These are phyloP conservation scores for Hydropsyche tenuis DNA, from an alignment of 1,140 invertebrate species.

Conservation along the genomic window DNA sequence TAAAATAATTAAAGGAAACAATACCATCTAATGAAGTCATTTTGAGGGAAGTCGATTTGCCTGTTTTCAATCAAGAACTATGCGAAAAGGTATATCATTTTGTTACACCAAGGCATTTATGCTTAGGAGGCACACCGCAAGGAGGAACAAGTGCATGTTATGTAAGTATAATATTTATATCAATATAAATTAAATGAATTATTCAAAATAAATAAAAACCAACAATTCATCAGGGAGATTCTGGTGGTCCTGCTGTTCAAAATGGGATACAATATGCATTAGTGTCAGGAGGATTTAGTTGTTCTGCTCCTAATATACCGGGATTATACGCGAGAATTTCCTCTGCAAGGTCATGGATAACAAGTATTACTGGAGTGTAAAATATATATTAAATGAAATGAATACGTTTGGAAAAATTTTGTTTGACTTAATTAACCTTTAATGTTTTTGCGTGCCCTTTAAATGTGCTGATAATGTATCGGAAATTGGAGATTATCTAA, in stretches of 20 bases:
- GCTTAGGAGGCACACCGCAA: slow-evolving; percentile 44
- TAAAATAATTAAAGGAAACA: not conserved
- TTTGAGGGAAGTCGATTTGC: slow-evolving; percentile 43
- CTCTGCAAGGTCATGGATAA: slow-evolving; percentile 38
- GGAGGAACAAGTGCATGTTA: slow-evolving; percentile 44
- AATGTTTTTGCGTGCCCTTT: no score
- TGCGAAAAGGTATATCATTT: slow-evolving; percentile 40
- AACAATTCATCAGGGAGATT: slow-evolving; percentile 44
- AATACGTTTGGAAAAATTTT: no score
- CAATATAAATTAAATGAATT: not conserved
- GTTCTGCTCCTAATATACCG: slow-evolving; percentile 35
- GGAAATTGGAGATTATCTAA: no score
- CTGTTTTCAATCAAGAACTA: slow-evolving; percentile 31
- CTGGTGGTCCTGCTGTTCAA: slow-evolving; percentile 43
- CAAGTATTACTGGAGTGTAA: slow-evolving; percentile 13
- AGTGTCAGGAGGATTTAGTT: slow-evolving; percentile 40
- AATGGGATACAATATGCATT: slow-evolving; percentile 39
- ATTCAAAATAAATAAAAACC: not conserved
- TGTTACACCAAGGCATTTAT: slow-evolving; percentile 41
- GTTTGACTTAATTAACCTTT: no score
- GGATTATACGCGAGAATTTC: slow-evolving; percentile 42
- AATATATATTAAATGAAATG: no score
- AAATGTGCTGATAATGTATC: no score
- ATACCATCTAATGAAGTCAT: slow-evolving; percentile 3
- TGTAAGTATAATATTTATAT: slow-evolving; percentile 31